Evolutionary conservation across 2,888 invertebrate genomes (phyloP).

Genomic region (Polydrusus cervinus): DNA sequence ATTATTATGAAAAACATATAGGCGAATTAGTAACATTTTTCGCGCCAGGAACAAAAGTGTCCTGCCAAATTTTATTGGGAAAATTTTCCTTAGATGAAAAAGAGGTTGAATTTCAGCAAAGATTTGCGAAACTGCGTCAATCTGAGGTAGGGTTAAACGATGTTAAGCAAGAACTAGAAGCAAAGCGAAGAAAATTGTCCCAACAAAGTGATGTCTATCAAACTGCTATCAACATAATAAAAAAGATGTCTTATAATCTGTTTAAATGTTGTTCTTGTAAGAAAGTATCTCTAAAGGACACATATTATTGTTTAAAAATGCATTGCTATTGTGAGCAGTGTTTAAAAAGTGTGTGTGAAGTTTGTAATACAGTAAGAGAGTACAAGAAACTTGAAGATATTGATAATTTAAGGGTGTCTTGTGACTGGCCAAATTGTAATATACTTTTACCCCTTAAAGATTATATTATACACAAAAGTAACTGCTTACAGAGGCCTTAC

Average conservation of each 20-base stretch:
- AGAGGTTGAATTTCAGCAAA: neutral
- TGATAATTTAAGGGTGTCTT: neutral
- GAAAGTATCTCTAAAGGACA: neutral
- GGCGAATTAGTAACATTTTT: neutral
- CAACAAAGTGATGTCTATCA: no score
- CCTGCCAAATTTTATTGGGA: neutral
- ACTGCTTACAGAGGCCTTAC: neutral
- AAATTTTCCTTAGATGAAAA: conserved; percentile 2
- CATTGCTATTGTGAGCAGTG: neutral
- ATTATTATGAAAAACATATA: neutral
- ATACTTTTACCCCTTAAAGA: neutral
- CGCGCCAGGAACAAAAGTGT: neutral
- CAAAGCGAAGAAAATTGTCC: no score
- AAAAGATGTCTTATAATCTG: conserved; percentile 9
- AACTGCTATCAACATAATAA: neutral
- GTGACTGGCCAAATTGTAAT: neutral
- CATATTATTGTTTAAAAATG: neutral
- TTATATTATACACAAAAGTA: neutral
- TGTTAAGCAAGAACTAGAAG: no score
- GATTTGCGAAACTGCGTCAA: neutral
- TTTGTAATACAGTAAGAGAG: neutral
- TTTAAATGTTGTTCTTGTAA: conserved; percentile 4
- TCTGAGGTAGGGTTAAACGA: neutral
- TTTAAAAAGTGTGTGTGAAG: neutral
- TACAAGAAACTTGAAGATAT: conserved; percentile 1